phyloP scores from a whole-genome alignment of 2,888 invertebrate genomes.

The Lasioglossum villosulum region DNA sequence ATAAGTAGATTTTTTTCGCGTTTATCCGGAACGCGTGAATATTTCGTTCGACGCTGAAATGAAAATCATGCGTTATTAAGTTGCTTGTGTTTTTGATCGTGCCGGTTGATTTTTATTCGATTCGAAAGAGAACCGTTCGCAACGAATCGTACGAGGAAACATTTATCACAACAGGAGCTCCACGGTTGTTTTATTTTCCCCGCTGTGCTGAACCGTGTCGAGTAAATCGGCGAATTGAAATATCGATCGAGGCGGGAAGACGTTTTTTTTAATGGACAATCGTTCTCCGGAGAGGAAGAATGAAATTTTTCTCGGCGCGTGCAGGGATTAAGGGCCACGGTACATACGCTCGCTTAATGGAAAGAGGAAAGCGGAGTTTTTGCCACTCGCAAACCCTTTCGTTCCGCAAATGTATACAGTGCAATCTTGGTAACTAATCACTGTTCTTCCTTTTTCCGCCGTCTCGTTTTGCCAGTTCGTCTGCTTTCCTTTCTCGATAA shows the following conservation, averaged over 20 bases:
- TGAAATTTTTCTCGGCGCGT: not conserved
- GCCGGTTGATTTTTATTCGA: not conserved
- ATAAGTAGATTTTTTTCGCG: not conserved
- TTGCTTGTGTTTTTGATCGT: not conserved
- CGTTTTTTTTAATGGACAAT: not conserved
- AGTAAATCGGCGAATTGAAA: not conserved
- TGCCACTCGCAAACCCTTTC: constrained; percentile 12
- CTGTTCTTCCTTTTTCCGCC: not conserved
- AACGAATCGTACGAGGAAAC: not conserved
- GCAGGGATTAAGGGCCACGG: not conserved
- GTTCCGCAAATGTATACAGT: constrained; percentile 35
- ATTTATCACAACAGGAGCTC: not conserved
- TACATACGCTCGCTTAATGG: constrained; percentile 36
- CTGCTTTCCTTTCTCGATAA: constrained; percentile 5
- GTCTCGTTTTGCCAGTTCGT: not conserved
- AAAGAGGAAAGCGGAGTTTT: constrained; percentile 24
- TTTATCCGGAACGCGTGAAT: not conserved
- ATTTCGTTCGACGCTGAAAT: not conserved
- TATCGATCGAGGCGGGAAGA: not conserved
- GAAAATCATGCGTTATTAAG: not conserved
- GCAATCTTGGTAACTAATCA: constrained; percentile 55
- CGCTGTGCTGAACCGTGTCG: not conserved
- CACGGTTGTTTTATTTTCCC: not conserved
- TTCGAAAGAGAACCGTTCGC: not conserved
- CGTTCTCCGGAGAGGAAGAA: not conserved